Percentiles rank a stretch among this genome's conserved stretches.
These are phyloP conservation scores for Penaeus chinensis DNA, from an alignment of 1,140 invertebrate genomes.

Conservation along the genomic window DNA sequence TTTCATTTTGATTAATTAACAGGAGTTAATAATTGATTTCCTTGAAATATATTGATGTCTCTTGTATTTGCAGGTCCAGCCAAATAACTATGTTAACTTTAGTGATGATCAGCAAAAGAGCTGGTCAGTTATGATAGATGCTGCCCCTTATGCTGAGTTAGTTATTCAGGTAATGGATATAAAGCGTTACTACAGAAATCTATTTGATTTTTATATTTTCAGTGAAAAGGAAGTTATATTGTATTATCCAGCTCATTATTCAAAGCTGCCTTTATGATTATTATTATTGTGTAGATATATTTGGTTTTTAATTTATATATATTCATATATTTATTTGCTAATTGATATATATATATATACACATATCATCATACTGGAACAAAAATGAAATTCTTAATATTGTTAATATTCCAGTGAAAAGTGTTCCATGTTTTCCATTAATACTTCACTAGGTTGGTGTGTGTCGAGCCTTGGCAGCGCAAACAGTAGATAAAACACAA, in stretches of 20 bases:
- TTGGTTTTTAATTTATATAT: no score
- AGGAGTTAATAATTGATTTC: no score
- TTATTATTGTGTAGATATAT: no score
- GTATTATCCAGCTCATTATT: not conserved
- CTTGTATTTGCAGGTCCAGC: conserved; percentile 7
- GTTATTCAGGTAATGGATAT: conserved; percentile 21
- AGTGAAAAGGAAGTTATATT: not conserved
- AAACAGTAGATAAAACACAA: not conserved
- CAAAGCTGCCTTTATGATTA: no score
- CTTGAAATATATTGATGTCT: no score
- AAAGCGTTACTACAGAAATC: not conserved
- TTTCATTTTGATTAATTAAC: no score
- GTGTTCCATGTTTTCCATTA: not conserved
- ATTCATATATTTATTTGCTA: no score
- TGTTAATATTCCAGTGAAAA: not conserved
- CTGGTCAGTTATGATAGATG: conserved; percentile 34
- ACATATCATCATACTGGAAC: no score
- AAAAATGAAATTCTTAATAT: no score
- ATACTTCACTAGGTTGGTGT: conserved; percentile 17
- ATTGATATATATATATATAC: no score
- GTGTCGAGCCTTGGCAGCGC: conserved; percentile 18
- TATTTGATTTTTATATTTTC: not conserved
- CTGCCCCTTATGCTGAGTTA: conserved; percentile 12
- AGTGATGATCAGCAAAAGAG: conserved; percentile 35
- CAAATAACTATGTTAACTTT: conserved; percentile 37